Base-by-base conservation (phyloP, 1,140 invertebrate genomes). In the Mercenaria mercenaria region DNA sequence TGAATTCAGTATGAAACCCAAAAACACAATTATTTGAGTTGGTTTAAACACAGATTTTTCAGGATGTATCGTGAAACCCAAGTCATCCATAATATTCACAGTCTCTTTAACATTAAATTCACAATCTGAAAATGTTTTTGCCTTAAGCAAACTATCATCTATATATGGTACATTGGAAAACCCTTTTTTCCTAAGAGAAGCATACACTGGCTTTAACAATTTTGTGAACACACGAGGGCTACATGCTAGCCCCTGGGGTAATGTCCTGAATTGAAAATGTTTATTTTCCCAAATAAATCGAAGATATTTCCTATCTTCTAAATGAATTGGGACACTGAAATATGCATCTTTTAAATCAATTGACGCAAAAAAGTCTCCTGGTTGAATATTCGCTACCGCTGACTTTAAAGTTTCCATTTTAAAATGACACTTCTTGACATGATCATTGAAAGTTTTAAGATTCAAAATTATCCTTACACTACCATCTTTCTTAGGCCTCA, bases 11-110 rank as follows among this genome's bases (percentile, higher is more conserved):
- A 82, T 26, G 32, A n/a, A n/a, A n/a, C n/a, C n/a, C n/a, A n/a
- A n/a, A 59, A 82, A 83, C 20, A 69, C 41, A 37, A 83, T 83
- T 41, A 13, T 67, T 37, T 67, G 59, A 11, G 90, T 79, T n/a
- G 91, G 92, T 15, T 64, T 29, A 23, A 92, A 43, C 0, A 90
- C 87, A 32, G 92, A 93, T 84, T 93, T 93, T 41, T 77, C 74
- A 8, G 43, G 43, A 84, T 92, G 72, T 74, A 91, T 83, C n/a
- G 83, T 79, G 79, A 92, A 92, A 20, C 92, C 91, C 2, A 81
- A 34, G 1, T 79, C 26, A 11, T 61, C 47, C 10, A 88, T 41
- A 4, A 89, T 39, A 29, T 67, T 50, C 23, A 84, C n/a, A 29
- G 89, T 88, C 20, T 85, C 82, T n/a, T 15, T 34, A n/a, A 88